Evolutionary conservation across 92 coral and sea anemone genomes (phyloP).

Genomic region (Porites evermanni): DNA sequence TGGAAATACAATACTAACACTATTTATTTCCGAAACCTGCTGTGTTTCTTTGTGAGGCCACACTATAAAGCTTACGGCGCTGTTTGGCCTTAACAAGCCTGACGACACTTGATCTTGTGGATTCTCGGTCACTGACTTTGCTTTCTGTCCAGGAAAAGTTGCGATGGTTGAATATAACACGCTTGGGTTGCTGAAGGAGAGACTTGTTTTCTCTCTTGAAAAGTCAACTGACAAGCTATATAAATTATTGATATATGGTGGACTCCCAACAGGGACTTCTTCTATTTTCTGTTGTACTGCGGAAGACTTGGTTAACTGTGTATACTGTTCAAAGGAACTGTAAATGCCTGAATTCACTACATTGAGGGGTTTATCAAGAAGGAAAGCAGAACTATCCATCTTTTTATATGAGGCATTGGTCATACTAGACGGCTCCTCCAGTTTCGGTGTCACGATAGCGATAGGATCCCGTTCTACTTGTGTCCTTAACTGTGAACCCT

Average conservation of each 20-base stretch:
- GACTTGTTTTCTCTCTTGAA: neutral
- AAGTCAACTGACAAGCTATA: neutral
- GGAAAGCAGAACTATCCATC: neutral
- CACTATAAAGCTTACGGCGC: neutral
- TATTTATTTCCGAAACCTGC: neutral
- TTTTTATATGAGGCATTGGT: neutral
- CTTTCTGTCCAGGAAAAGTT: neutral
- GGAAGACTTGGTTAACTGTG: neutral
- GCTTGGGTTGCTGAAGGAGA: neutral
- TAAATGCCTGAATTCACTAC: neutral
- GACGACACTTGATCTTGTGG: neutral
- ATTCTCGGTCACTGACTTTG: neutral
- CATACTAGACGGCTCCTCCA: constrained; percentile 9
- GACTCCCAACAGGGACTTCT: neutral
- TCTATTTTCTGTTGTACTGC: neutral
- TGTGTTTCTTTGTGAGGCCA: neutral
- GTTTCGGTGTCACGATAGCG: constrained; percentile 21
- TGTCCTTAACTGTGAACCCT: neutral
- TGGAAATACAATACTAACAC: neutral
- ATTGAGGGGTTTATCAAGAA: neutral
- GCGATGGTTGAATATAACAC: neutral
- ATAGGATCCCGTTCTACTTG: constrained; percentile 22
- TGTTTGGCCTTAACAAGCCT: neutral
- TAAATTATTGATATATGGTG: neutral
- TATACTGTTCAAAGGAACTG: neutral